These are phyloP conservation scores for Talpa occidentalis DNA, from an alignment of 2,113 vertebrate species.

Conservation along the genomic window DNA sequence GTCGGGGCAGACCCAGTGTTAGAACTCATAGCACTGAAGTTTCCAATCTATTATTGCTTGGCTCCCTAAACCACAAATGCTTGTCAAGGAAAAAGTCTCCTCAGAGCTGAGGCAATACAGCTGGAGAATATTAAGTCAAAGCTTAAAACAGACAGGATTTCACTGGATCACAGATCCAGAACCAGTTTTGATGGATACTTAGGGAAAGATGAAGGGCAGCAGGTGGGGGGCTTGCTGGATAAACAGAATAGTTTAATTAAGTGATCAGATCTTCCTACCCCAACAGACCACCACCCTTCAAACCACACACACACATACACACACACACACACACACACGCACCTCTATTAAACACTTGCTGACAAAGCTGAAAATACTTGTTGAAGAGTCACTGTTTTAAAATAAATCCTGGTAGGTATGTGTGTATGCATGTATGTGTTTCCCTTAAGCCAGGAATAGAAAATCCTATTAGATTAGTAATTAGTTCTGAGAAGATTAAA, in stretches of 20 bases:
- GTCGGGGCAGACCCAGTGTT: conserved; percentile 73
- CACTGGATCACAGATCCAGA: conserved; percentile 57
- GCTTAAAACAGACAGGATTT: conserved; percentile 64
- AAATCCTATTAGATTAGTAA: background rate
- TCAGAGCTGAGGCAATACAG: conserved; percentile 65
- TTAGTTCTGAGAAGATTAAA: background rate
- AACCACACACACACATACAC: background rate
- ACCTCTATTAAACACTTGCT: background rate
- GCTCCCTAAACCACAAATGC: conserved; percentile 66
- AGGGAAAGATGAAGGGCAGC: background rate
- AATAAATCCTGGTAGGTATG: background rate
- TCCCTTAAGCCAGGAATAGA: background rate
- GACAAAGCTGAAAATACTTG: conserved; percentile 22
- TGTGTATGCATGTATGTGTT: background rate
- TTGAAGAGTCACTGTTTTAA: conserved; percentile 36
- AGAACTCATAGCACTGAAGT: conserved; percentile 78
- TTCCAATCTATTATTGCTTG: conserved; percentile 73
- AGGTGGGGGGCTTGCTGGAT: background rate
- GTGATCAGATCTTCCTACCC: background rate
- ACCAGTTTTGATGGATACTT: background rate
- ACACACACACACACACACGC: background rate
- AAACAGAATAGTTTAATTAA: background rate
- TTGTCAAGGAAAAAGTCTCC: conserved; percentile 73
- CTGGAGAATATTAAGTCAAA: conserved; percentile 72
- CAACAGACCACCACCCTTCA: background rate